Conservation (phyloP, 2,113 vertebrate genomes). For the Corythaixoides concolor region DNA sequence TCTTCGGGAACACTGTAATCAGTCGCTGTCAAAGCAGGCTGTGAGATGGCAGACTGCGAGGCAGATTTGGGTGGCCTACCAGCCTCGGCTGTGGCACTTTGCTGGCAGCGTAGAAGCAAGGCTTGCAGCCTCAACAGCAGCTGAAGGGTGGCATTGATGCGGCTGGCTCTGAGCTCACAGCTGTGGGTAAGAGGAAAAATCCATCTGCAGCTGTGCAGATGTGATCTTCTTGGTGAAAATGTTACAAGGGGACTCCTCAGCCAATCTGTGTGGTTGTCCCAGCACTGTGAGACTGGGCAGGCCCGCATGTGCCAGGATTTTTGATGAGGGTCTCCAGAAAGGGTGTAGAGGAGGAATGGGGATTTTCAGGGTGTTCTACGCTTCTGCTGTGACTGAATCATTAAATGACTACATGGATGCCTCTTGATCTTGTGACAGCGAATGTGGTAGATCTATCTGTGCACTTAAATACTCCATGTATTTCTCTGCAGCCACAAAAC, state of each 20-base stretch:
- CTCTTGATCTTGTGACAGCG: background rate
- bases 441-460: background rate
- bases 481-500: background rate
- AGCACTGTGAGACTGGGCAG: rapidly evolving
- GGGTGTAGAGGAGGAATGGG: background rate
- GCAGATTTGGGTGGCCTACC: background rate
- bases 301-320: rapidly evolving
- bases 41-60: rapidly evolving
- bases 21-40: background rate
- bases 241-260: background rate
- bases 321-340: background rate
- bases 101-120: background rate
- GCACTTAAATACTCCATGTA: background rate
- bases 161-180: background rate
- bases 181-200: background rate
- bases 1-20: background rate
- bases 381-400: background rate
- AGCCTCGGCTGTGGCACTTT: background rate
- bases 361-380: background rate
- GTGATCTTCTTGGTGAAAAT: background rate
- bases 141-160: rapidly evolving
- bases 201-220: background rate
- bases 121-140: background rate
- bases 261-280: background rate
- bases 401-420: background rate